Percentiles rank a stretch among this genome's conserved stretches.
phyloP scores from a whole-genome alignment of 2,113 vertebrate species.

The Herpetotheres cachinnans region DNA sequence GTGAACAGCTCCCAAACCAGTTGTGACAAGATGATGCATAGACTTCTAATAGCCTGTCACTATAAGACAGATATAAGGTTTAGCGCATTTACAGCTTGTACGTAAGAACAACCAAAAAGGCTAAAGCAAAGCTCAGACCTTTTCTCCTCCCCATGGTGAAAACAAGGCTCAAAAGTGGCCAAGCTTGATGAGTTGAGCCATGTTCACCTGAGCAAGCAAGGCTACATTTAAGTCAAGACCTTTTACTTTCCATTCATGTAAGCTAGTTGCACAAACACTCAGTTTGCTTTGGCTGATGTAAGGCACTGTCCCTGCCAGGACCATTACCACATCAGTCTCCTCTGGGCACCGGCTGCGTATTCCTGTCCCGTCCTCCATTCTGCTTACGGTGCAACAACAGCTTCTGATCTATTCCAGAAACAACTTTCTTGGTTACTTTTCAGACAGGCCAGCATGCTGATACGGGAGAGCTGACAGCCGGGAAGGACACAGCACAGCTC shows the following conservation, averaged over 20 bases:
- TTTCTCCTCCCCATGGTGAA: not conserved
- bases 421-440: accelerated
- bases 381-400: not conserved
- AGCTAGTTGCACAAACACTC: not conserved
- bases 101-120: not conserved
- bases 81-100: not conserved
- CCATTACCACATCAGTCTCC: not conserved
- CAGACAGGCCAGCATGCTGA: not conserved
- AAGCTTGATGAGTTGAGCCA: not conserved
- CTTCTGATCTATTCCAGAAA: not conserved
- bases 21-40: not conserved
- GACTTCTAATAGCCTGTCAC: not conserved
- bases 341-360: accelerated
- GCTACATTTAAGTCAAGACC: not conserved
- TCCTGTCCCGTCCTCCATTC: not conserved
- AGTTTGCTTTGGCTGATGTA: not conserved
- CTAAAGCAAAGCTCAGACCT: not conserved
- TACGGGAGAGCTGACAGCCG: accelerated
- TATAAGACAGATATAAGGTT: not conserved
- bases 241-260: not conserved
- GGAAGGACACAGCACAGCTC: accelerated
- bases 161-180: not conserved
- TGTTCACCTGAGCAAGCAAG: not conserved
- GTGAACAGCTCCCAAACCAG: not conserved
- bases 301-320: not conserved